Evolutionary conservation across 2,113 vertebrate species (phyloP).

Genomic region (Pluvialis apricaria): DNA sequence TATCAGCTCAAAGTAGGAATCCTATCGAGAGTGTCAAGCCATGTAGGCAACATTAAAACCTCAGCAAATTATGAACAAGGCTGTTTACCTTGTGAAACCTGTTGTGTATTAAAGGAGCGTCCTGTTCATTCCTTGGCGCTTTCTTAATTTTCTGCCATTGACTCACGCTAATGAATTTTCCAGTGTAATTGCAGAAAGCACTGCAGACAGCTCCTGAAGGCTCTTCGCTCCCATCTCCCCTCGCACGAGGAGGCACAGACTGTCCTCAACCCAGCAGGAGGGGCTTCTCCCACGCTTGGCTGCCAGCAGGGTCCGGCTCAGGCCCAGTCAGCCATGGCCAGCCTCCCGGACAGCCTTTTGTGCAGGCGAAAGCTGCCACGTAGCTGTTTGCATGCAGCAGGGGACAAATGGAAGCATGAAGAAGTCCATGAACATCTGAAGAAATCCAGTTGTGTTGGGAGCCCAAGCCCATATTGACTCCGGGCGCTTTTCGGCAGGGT

Average conservation of each 20-base stretch:
- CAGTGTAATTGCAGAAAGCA: not conserved
- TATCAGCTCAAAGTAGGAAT: not conserved
- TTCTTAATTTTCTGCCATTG: not conserved
- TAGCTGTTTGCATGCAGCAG: not conserved
- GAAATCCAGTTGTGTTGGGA: accelerated
- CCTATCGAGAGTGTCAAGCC: not conserved
- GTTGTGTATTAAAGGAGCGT: not conserved
- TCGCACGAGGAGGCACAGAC: not conserved
- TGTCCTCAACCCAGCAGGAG: not conserved
- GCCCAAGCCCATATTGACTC: accelerated
- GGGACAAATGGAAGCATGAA: not conserved
- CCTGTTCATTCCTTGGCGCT: not conserved
- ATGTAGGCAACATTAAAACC: not conserved
- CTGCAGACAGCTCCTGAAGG: not conserved
- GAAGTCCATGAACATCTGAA: not conserved
- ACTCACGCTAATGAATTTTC: not conserved
- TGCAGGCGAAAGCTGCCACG: accelerated
- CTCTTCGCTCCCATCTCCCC: not conserved
- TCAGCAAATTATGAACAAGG: not conserved
- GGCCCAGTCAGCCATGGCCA: not conserved
- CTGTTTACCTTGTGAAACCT: not conserved
- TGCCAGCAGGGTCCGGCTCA: not conserved
- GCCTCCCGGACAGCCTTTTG: accelerated
- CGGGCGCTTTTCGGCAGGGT: accelerated
- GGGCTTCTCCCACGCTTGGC: not conserved